Evolutionary conservation across 1,140 invertebrate genomes (phyloP).

Genomic region (Hycleus phaleratus): DNA sequence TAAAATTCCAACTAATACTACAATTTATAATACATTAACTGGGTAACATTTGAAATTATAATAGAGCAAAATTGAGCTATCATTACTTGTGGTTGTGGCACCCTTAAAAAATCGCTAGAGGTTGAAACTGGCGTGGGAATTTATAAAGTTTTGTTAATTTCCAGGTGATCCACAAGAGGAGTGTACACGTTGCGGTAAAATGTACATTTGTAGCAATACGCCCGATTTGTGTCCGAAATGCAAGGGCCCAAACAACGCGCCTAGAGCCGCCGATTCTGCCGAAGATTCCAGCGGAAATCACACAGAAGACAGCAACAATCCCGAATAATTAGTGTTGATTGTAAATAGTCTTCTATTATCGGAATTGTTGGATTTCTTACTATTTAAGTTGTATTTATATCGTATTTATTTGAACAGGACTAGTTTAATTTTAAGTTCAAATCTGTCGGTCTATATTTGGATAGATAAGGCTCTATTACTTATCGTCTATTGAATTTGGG

Average conservation of each 20-base stretch:
- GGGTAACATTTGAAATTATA: constrained; percentile 18
- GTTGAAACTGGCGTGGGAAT: constrained; percentile 1
- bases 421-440: too few species aligned
- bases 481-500: too few species aligned
- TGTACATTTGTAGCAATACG: constrained; percentile 26
- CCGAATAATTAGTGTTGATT: neutral
- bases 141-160: constrained; percentile 17
- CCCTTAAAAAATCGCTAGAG: neutral
- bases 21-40: constrained; percentile 24
- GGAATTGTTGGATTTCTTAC: too few species aligned
- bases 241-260: constrained; percentile 5
- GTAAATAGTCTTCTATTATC: too few species aligned
- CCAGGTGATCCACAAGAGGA: constrained; percentile 42
- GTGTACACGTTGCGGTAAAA: constrained; percentile 41
- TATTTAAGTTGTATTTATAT: too few species aligned
- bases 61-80: constrained; percentile 17
- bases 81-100: neutral
- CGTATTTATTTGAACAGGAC: too few species aligned
- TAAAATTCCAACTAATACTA: neutral
- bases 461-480: too few species aligned
- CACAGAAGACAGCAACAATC: constrained; percentile 24
- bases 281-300: constrained; percentile 29
- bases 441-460: too few species aligned
- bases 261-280: constrained; percentile 14
- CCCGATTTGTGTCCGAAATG: constrained; percentile 21